phyloP scores from a whole-genome alignment of 2,888 invertebrate genomes.

The Perdita meconis region DNA sequence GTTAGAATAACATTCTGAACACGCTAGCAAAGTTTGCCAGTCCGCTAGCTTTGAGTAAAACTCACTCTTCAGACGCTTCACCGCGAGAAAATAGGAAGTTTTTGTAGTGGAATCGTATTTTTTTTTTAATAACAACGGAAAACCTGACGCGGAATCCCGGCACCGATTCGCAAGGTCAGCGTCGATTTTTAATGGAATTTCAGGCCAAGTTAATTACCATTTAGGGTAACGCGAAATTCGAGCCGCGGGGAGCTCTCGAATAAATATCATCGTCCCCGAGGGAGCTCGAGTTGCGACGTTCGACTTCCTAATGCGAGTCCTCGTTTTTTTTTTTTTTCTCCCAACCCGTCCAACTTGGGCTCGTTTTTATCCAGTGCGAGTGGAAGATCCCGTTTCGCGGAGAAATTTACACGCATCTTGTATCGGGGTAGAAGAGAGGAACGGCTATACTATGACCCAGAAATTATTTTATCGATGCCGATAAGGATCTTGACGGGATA shows the following conservation, averaged over 20 bases:
- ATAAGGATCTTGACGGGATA: too few species aligned
- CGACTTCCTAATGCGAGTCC: constrained; percentile 38
- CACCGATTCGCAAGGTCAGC: too few species aligned
- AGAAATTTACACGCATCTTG: constrained; percentile 22
- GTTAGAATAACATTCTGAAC: too few species aligned
- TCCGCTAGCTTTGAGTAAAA: too few species aligned
- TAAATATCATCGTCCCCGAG: constrained; percentile 41
- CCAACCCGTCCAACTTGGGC: neutral
- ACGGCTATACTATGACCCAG: neutral
- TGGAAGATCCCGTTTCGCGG: constrained; percentile 26
- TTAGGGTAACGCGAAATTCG: constrained; percentile 19
- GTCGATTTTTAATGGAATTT: constrained; percentile 13
- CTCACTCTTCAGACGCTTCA: too few species aligned
- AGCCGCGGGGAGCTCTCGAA: constrained; percentile 16
- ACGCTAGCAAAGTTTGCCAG: too few species aligned
- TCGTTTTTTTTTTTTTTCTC: constrained; percentile 9
- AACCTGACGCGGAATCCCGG: too few species aligned
- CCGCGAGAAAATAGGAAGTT: too few species aligned
- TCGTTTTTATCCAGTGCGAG: constrained; percentile 27
- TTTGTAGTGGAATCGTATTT: too few species aligned
- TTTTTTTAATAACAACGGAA: too few species aligned
- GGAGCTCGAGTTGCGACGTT: constrained; percentile 31
- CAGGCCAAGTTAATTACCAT: constrained; percentile 28
- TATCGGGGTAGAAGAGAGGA: neutral
- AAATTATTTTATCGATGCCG: too few species aligned